A percentile compares a stretch with the other conserved stretches of the same genome.
These are phyloP conservation scores for Glomeris marginata DNA, from an alignment of 2,888 invertebrate genomes.

Conservation along the genomic window DNA sequence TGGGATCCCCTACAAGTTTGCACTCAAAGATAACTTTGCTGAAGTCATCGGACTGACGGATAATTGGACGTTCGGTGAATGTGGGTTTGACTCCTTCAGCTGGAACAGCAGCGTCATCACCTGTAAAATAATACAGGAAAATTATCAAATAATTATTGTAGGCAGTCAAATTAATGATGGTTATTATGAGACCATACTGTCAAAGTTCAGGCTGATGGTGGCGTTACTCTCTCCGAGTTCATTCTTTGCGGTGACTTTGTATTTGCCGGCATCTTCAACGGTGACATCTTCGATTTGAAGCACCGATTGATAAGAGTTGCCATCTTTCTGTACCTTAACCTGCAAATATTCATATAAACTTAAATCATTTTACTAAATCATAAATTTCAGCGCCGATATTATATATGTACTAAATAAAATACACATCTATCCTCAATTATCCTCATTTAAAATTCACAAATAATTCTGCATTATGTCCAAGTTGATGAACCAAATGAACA, in stretches of 20 bases:
- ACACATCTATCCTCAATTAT: too few species aligned
- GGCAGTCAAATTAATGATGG: neutral
- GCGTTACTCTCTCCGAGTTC: conserved; percentile 95
- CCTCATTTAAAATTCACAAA: too few species aligned
- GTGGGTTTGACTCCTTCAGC: conserved; percentile 91
- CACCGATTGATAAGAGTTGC: conserved; percentile 82
- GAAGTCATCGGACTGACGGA: conserved; percentile 92
- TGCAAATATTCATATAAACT: conserved; percentile 28
- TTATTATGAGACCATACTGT: conserved; percentile 58
- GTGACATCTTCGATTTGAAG: conserved; percentile 88
- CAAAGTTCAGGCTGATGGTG: conserved; percentile 92
- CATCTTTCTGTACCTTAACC: conserved; percentile 78
- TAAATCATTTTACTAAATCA: neutral
- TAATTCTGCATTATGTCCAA: too few species aligned
- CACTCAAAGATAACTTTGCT: conserved; percentile 92
- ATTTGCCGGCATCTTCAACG: conserved; percentile 93
- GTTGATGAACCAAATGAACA: too few species aligned
- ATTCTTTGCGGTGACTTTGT: conserved; percentile 92
- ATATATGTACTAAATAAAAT: neutral
- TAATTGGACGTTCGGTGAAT: conserved; percentile 94
- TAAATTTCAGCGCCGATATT: neutral
- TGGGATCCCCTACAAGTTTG: conserved; percentile 92
- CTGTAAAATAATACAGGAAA: conserved; percentile 32
- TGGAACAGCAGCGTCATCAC: conserved; percentile 89
- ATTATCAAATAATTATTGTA: neutral